phyloP scores from a whole-genome alignment of 2,797 vertebrate genomes.

The Neostethus bicornis region DNA sequence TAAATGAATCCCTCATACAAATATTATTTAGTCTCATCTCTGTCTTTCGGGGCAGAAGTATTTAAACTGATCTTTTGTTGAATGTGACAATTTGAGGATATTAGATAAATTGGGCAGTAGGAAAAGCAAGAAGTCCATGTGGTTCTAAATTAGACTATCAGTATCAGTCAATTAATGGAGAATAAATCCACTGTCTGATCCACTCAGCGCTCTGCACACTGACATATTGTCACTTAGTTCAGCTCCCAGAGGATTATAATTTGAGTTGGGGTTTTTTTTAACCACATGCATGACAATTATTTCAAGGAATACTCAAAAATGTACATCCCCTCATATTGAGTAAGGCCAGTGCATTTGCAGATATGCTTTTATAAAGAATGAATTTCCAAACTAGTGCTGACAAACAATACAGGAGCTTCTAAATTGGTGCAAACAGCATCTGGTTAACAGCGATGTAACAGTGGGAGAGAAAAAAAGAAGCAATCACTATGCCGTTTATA shows the following conservation, averaged over 20 bases:
- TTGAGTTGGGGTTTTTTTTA: conserved; percentile 26
- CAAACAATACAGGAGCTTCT: conserved; percentile 77
- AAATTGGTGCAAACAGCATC: conserved; percentile 82
- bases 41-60: conserved; percentile 46
- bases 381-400: conserved; percentile 78
- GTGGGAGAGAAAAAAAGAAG: conserved; percentile 56
- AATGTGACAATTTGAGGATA: conserved; percentile 77
- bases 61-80: conserved; percentile 44
- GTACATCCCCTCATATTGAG: conserved; percentile 27
- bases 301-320: conserved; percentile 49
- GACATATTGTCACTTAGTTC: conserved; percentile 62
- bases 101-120: conserved; percentile 55
- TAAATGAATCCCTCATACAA: conserved; percentile 62
- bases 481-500: conserved; percentile 66
- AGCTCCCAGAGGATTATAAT: conserved; percentile 47
- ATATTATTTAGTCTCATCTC: conserved; percentile 48
- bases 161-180: conserved; percentile 74
- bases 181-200: conserved; percentile 62
- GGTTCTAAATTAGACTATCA: conserved; percentile 68
- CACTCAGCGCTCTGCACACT: conserved; percentile 43
- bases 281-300: conserved; percentile 49
- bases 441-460: conserved; percentile 81
- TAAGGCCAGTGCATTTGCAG: conserved; percentile 41
- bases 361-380: conserved; percentile 71
- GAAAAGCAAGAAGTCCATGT: conserved; percentile 54